Conservation (phyloP, 2,797 vertebrate genomes). For the Artibeus lituratus region DNA sequence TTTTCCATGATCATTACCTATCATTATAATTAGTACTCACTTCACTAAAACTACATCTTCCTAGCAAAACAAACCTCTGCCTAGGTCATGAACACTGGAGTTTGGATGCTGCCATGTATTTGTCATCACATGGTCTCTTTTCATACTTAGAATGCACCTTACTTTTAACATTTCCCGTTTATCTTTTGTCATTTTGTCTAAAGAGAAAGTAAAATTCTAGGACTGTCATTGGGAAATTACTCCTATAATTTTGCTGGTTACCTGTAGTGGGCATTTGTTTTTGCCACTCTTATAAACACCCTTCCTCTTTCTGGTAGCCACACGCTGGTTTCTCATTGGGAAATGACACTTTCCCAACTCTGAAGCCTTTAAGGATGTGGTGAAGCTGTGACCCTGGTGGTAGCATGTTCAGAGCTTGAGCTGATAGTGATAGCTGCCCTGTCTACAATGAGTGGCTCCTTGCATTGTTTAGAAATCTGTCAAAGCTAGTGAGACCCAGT, state of each 20-base stretch:
- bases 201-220: background rate
- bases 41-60: background rate
- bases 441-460: background rate
- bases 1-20: background rate
- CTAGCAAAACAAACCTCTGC: background rate
- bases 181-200: background rate
- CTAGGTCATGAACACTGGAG: background rate
- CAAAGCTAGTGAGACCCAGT: background rate
- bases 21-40: background rate
- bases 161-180: background rate
- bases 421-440: fast-evolving
- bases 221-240: background rate
- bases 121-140: background rate
- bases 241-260: background rate
- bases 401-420: background rate
- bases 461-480: background rate
- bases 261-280: background rate
- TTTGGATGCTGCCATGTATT: background rate
- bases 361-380: background rate
- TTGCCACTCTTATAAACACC: too few relatives aligned
- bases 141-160: background rate
- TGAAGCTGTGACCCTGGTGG: background rate
- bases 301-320: background rate
- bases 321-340: background rate
- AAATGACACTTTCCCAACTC: background rate